phyloP scores from a whole-genome alignment of 2,797 vertebrate genomes.

The Eupleurogrammus muticus region DNA sequence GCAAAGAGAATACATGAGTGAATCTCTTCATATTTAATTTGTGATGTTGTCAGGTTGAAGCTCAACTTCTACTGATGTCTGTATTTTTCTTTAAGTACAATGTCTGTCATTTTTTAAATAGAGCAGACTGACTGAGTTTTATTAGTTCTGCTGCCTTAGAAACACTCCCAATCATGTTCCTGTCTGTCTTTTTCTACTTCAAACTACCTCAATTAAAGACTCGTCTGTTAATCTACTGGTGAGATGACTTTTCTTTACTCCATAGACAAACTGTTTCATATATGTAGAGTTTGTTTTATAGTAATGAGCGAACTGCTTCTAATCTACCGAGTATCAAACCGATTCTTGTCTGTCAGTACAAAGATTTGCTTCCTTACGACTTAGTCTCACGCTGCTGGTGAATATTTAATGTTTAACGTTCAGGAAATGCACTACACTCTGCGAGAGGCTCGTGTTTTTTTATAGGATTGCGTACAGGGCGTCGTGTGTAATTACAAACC shows the following conservation, averaged over 20 bases:
- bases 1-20: background rate
- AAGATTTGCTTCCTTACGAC: no score
- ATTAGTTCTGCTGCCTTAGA: constrained; percentile 74
- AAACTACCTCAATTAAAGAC: constrained; percentile 85
- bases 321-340: no score
- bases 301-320: no score
- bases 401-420: no score
- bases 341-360: no score
- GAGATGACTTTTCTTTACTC: background rate
- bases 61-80: background rate
- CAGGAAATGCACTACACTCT: no score
- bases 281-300: background rate
- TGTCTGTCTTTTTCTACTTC: constrained; percentile 53
- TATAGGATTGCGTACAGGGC: no score
- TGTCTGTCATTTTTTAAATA: constrained; percentile 37
- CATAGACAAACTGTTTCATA: background rate
- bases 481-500: no score
- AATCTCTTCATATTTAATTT: constrained; percentile 5
- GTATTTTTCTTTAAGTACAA: constrained; percentile 8
- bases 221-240: constrained; percentile 36
- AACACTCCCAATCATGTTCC: constrained; percentile 55
- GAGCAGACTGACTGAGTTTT: constrained; percentile 77
- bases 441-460: no score
- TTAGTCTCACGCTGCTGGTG: no score
- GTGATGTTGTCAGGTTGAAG: constrained; percentile 1